Percentiles rank a stretch among this genome's conserved stretches.
These are phyloP conservation scores for Andrena fulva DNA, from an alignment of 2,888 invertebrate genomes.

Conservation along the genomic window DNA sequence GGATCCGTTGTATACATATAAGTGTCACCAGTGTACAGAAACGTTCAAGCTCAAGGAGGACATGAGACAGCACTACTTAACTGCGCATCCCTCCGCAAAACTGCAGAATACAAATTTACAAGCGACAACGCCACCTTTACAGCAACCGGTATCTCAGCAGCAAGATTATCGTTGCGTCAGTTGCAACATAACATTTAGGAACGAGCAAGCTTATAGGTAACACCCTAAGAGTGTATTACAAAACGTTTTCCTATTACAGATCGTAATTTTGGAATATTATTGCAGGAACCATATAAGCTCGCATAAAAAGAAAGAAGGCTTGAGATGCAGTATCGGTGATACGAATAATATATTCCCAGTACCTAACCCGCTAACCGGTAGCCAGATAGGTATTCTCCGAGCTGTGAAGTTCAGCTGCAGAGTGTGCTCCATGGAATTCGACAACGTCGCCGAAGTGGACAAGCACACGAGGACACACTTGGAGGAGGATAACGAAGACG, in stretches of 20 bases:
- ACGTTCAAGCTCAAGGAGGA: constrained; percentile 74
- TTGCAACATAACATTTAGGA: constrained; percentile 75
- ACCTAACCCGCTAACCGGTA: constrained; percentile 67
- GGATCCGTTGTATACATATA: constrained; percentile 74
- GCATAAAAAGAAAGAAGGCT: constrained; percentile 68
- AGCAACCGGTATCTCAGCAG: constrained; percentile 34
- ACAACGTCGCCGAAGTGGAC: constrained; percentile 77
- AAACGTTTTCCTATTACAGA: neutral
- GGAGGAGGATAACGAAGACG: constrained; percentile 65
- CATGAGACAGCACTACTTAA: constrained; percentile 68
- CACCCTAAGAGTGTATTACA: neutral
- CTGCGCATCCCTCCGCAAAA: constrained; percentile 58
- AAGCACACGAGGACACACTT: constrained; percentile 78
- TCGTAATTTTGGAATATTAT: constrained; percentile 33
- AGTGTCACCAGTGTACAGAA: constrained; percentile 77
- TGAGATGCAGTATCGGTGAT: constrained; percentile 63
- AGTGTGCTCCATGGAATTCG: constrained; percentile 77
- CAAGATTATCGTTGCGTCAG: constrained; percentile 60
- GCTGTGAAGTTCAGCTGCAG: constrained; percentile 77
- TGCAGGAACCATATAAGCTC: constrained; percentile 70
- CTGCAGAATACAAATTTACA: constrained; percentile 56
- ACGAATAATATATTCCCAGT: constrained; percentile 65
- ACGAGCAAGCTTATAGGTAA: constrained; percentile 75
- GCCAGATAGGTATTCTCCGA: constrained; percentile 69
- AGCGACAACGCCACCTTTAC: constrained; percentile 35